Percentiles rank a stretch among this genome's conserved stretches.
phyloP scores from a whole-genome alignment of 2,113 vertebrate species.

The Austrofundulus limnaeus region DNA sequence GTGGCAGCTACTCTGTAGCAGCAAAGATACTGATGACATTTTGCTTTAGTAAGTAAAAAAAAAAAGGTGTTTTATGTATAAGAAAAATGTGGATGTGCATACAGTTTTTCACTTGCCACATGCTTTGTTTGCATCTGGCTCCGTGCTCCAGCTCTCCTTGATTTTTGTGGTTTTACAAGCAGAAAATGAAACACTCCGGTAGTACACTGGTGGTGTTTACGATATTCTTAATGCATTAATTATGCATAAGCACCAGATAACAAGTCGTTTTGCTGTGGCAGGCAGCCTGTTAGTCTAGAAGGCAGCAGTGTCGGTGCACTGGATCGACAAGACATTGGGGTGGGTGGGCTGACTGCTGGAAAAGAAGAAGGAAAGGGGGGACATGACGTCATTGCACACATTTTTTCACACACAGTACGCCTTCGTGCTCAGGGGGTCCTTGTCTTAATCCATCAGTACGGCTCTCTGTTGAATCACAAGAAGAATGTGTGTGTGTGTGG shows the following conservation, averaged over 20 bases:
- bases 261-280: conserved; percentile 38
- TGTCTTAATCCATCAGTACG: conserved; percentile 48
- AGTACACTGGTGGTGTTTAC: conserved; percentile 34
- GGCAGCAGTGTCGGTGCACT: conserved; percentile 45
- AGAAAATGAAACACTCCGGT: conserved; percentile 53
- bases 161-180: conserved; percentile 42
- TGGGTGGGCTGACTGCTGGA: conserved; percentile 44
- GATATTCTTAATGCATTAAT: conserved; percentile 58
- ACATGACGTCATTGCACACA: conserved; percentile 61
- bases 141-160: conserved; percentile 12
- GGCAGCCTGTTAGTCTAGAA: conserved; percentile 47
- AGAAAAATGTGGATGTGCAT: background rate
- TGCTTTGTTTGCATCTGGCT: conserved; percentile 13
- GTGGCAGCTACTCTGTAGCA: conserved; percentile 61
- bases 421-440: conserved; percentile 32
- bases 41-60: conserved; percentile 32
- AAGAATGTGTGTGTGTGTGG: conserved; percentile 18
- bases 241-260: conserved; percentile 57
- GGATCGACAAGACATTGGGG: conserved; percentile 48
- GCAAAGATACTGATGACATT: conserved; percentile 47
- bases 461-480: conserved; percentile 46
- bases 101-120: conserved; percentile 5
- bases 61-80: conserved; percentile 9
- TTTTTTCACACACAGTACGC: conserved; percentile 53
- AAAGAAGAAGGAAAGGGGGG: conserved; percentile 28